Evolutionary conservation across 1,140 invertebrate genomes (phyloP).

Genomic region (Bombus turneri): DNA sequence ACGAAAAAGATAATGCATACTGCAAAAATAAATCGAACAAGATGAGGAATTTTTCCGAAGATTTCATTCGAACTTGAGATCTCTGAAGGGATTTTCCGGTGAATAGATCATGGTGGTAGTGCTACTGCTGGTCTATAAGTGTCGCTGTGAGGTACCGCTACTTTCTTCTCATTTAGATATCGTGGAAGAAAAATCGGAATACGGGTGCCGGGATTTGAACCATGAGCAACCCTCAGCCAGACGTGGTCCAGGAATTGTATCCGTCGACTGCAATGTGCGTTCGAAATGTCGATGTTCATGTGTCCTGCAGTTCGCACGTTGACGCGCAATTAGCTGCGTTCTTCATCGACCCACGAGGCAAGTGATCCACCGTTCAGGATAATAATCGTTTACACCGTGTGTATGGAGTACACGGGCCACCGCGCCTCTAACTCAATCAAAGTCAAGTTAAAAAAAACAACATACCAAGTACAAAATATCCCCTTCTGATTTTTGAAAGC

Average conservation of each 20-base stretch:
- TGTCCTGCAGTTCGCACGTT: neutral
- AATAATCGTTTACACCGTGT: neutral
- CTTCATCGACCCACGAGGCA: neutral
- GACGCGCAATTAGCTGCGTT: neutral
- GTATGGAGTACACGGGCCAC: no score
- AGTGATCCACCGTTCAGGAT: neutral
- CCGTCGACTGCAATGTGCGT: no score
- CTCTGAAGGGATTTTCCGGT: neutral
- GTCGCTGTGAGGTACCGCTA: no score
- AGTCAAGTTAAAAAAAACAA: no score
- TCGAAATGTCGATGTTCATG: neutral
- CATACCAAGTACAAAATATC: no score
- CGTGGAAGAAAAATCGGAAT: no score
- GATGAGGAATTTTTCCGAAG: neutral
- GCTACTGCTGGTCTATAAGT: no score
- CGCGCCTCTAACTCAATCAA: no score
- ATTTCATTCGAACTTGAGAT: neutral
- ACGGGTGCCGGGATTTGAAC: no score
- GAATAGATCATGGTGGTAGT: no score
- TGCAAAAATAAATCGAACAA: neutral
- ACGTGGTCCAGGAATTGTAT: neutral
- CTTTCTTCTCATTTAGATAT: no score
- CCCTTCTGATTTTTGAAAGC: no score
- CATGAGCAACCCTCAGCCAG: neutral
- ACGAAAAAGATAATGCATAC: neutral